A percentile compares a stretch with the other conserved stretches of the same genome.
These are phyloP conservation scores for Apodemia mormo DNA, from an alignment of 2,888 invertebrate species.

Conservation along the genomic window DNA sequence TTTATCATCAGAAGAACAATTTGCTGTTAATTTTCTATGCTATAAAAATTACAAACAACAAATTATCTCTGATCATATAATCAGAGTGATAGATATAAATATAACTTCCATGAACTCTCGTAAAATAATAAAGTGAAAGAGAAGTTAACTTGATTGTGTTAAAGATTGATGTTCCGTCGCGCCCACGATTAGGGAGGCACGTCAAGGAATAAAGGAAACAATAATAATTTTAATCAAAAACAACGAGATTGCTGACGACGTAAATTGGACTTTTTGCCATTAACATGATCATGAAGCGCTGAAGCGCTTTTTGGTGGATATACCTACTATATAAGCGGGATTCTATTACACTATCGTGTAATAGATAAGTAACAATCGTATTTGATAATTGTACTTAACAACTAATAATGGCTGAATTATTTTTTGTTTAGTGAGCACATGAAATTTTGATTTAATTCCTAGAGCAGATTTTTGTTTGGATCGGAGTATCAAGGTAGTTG, in stretches of 20 bases:
- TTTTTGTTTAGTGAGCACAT: no score
- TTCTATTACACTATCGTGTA: neutral
- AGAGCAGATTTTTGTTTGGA: no score
- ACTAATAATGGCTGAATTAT: neutral
- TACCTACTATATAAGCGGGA: neutral
- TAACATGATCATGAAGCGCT: slow-evolving; percentile 63
- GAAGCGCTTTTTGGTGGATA: slow-evolving; percentile 44
- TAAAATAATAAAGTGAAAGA: slow-evolving; percentile 29
- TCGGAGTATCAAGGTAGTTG: no score
- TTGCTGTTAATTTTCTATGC: no score
- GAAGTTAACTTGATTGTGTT: slow-evolving; percentile 39
- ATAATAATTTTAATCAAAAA: slow-evolving; percentile 78
- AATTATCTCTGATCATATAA: neutral
- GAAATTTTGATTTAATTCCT: no score
- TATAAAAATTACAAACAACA: neutral
- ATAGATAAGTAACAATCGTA: neutral
- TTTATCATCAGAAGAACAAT: no score
- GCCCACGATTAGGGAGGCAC: slow-evolving; percentile 37
- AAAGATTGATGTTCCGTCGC: slow-evolving; percentile 43
- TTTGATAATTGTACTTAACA: neutral
- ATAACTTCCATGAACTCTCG: slow-evolving; percentile 2
- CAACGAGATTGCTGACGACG: slow-evolving; percentile 71
- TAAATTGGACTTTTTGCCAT: slow-evolving; percentile 68
- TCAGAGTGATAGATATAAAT: neutral
- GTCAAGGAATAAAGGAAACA: slow-evolving; percentile 52